These are phyloP conservation scores for Delphinapterus leucas DNA, from an alignment of 2,113 vertebrate species.

Conservation along the genomic window DNA sequence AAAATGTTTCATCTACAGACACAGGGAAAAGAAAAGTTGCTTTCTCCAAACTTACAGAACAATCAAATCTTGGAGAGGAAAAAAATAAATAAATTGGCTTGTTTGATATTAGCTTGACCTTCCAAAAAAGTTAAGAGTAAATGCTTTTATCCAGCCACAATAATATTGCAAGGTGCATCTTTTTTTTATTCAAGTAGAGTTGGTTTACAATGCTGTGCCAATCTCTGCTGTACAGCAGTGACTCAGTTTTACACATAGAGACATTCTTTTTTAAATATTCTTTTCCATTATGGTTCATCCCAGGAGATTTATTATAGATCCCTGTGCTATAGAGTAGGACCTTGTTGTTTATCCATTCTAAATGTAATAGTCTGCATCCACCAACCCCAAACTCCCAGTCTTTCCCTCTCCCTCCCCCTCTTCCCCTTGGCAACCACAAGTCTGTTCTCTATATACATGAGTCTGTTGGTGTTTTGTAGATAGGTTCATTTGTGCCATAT, in stretches of 20 bases:
- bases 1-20: neutral
- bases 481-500: neutral
- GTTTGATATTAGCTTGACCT: neutral
- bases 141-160: neutral
- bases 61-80: neutral
- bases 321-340: neutral
- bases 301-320: neutral
- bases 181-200: neutral
- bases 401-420: accelerated
- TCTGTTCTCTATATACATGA: neutral
- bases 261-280: neutral
- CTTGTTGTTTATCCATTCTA: neutral
- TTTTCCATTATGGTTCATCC: neutral
- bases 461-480: neutral
- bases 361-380: neutral
- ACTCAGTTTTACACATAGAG: neutral
- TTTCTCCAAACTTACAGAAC: neutral
- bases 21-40: neutral
- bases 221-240: neutral
- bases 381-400: too few relatives aligned
- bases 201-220: neutral
- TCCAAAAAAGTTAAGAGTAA: neutral
- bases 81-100: neutral
- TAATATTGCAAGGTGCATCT: neutral
- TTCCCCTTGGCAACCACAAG: neutral